Evolutionary conservation across 2,797 vertebrate species (phyloP).

Genomic region (Astyanax mexicanus): DNA sequence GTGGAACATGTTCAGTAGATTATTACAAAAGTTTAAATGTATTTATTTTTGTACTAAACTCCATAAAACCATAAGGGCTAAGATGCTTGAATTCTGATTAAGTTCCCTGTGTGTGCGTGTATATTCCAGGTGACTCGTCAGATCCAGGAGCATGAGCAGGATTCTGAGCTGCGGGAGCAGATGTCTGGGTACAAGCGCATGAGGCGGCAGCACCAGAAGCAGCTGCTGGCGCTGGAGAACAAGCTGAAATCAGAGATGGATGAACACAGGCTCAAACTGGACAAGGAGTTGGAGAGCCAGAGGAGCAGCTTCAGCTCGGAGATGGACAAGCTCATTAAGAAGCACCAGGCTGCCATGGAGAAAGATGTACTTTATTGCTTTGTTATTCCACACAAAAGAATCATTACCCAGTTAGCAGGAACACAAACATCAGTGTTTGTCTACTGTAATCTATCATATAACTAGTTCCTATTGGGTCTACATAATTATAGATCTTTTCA

Average conservation of each 20-base stretch:
- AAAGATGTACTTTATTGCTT: conserved; percentile 88
- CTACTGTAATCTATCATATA: not conserved
- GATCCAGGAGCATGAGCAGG: conserved; percentile 98
- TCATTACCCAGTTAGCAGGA: not conserved
- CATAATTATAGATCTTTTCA: not conserved
- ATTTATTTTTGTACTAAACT: not conserved
- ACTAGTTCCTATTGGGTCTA: not conserved
- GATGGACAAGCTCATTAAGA: conserved; percentile 98
- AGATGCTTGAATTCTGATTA: no score
- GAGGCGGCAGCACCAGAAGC: conserved; percentile 98
- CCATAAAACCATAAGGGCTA: not conserved
- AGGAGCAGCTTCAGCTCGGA: conserved; percentile 95
- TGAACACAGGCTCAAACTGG: conserved; percentile 95
- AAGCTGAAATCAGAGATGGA: conserved; percentile 98
- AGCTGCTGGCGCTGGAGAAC: conserved; percentile 97
- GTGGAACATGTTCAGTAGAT: not conserved
- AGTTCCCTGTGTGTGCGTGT: conserved; percentile 21
- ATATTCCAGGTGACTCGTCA: conserved; percentile 92
- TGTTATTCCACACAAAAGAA: not conserved
- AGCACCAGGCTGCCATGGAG: conserved; percentile 95
- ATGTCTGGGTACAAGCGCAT: conserved; percentile 99
- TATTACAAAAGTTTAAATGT: not conserved
- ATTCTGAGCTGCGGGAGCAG: conserved; percentile 96
- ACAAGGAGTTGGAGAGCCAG: conserved; percentile 98
- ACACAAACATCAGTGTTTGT: not conserved